Evolutionary conservation across 2,888 invertebrate genomes (phyloP), one percentile per base, ranked within the genome.

Genomic region (Pachliopta kotzebuea): DNA sequence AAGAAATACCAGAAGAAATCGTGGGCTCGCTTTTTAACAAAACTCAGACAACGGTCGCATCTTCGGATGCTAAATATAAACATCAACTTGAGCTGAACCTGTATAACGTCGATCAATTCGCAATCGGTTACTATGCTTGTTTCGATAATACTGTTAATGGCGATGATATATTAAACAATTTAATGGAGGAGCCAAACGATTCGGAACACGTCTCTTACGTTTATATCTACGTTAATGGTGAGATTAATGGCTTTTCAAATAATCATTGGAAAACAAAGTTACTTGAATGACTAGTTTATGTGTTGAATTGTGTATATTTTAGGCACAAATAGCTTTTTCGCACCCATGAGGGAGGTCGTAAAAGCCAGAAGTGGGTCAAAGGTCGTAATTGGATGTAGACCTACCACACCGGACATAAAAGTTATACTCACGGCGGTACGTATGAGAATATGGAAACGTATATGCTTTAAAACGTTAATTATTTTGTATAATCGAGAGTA

Each of bases 91-190:
- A 80, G 61, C 79, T 95, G 42, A 81, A 90, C 52, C 71, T 94
- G 29, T 75, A 72, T 56, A 81, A 90, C 59, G 88, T 93, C 4
- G 83, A 86, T 55, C 84, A 83, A 20, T 81, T 81, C 23, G 81
- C 92, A 60, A 92, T 94, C 62, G 93, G 93, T 56, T 93, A 89
- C 75, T 94, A 93, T 71, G 93, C 91, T 68, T 94, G 94, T 74
- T 84, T 88, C 60, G 92, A 93, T 71, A 75, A 81, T 55, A 74
- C 77, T 11, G 70, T 92, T 21, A 83, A 91, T 68, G 74, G 76
- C 62, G 71, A 70, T 23, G 73, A 75, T 45, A 73, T 83, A 65
- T 73, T 90, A 53, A 77, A 77, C 61, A 76, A 82, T 62, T 71
- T 90, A 53, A 70, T 74, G 26, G 81, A 79, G 64, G 90, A 90